These are phyloP conservation scores for Mobula birostris DNA, from an alignment of 2,113 vertebrate genomes.

Conservation along the genomic window DNA sequence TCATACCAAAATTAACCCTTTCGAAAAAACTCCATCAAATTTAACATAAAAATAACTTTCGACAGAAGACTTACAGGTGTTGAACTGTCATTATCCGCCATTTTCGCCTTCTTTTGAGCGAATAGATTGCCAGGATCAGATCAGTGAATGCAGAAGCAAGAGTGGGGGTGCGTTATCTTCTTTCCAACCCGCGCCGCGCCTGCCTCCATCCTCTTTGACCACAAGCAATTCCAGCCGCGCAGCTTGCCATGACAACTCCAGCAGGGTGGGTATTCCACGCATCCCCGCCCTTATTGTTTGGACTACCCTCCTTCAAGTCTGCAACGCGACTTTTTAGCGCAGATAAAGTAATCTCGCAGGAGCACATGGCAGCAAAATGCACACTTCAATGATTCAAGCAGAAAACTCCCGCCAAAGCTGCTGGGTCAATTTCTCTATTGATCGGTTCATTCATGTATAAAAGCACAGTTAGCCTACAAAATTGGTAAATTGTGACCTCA, in stretches of 20 bases:
- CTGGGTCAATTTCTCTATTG: not conserved
- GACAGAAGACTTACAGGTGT: not conserved
- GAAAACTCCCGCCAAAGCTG: not conserved
- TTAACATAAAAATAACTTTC: not conserved
- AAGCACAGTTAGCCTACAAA: not conserved
- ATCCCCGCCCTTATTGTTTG: not conserved
- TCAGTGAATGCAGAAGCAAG: too few relatives aligned
- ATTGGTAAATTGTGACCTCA: too few relatives aligned
- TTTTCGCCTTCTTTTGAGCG: not conserved
- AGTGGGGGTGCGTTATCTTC: not conserved
- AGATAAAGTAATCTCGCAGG: not conserved
- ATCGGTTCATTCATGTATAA: not conserved
- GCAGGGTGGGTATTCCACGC: not conserved
- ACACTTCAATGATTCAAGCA: not conserved
- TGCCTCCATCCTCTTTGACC: constrained; percentile 1
- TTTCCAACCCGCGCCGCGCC: not conserved
- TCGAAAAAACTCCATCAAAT: not conserved
- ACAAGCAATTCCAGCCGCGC: not conserved
- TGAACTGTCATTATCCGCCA: constrained; percentile 18
- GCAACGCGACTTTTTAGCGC: not conserved
- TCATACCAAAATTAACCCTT: not conserved
- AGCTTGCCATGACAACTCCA: constrained; percentile 8
- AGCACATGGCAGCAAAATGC: not conserved
- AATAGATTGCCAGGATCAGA: not conserved
- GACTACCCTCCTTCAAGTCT: not conserved